A percentile compares a stretch with the other conserved stretches of the same genome.
phyloP scores from a whole-genome alignment of 2,888 invertebrate genomes.

The Automeris io region DNA sequence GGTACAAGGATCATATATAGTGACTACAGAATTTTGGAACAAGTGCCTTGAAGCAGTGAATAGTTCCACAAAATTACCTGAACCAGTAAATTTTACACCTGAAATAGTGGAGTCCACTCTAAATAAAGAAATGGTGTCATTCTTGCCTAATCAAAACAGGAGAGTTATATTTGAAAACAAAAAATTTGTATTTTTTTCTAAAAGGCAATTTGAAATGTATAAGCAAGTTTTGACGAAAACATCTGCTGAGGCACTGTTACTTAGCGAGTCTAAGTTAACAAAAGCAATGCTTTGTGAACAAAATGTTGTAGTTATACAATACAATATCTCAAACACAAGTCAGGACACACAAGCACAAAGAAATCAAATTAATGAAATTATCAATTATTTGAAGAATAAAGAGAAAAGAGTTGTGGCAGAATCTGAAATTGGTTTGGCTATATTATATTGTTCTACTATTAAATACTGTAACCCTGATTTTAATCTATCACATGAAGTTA shows the following conservation, averaged over 20 bases:
- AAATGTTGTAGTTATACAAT: slow-evolving; percentile 59
- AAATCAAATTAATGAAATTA: slow-evolving; percentile 55
- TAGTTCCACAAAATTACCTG: slow-evolving; percentile 65
- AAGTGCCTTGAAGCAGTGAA: slow-evolving; percentile 69
- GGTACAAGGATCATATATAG: slow-evolving; percentile 82
- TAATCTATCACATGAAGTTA: slow-evolving; percentile 65
- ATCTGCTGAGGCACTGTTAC: slow-evolving; percentile 64
- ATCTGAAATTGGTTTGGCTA: slow-evolving; percentile 88
- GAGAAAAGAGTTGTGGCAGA: slow-evolving; percentile 83
- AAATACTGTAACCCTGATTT: slow-evolving; percentile 88
- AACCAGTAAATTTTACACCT: slow-evolving; percentile 76
- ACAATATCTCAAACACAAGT: slow-evolving; percentile 36
- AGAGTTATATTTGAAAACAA: slow-evolving; percentile 80
- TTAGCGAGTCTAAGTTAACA: slow-evolving; percentile 57
- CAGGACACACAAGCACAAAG: slow-evolving; percentile 56
- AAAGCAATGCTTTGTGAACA: slow-evolving; percentile 61
- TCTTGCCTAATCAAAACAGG: slow-evolving; percentile 75
- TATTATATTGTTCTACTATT: slow-evolving; percentile 82
- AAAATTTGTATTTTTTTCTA: slow-evolving; percentile 82
- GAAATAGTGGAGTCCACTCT: slow-evolving; percentile 78
- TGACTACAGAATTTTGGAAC: slow-evolving; percentile 82
- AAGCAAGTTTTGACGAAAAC: slow-evolving; percentile 75
- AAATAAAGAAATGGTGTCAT: slow-evolving; percentile 75
- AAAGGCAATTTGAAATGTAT: slow-evolving; percentile 76
- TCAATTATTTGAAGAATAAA: slow-evolving; percentile 59